phyloP scores from a whole-genome alignment of 2,888 invertebrate species.

The Tipula unca region DNA sequence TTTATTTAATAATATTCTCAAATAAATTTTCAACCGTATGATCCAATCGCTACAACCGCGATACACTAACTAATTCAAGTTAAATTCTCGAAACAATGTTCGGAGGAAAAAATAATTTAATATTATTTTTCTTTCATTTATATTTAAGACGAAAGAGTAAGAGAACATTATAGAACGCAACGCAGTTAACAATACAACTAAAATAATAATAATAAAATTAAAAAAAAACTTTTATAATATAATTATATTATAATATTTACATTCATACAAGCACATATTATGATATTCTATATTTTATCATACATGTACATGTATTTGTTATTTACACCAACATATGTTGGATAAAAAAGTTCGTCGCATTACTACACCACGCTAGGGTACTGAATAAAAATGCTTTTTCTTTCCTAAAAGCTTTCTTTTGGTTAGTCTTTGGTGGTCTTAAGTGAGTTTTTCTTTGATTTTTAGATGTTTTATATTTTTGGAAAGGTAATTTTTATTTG shows the following conservation, averaged over 20 bases:
- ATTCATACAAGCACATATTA: not conserved
- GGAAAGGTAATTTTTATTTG: not conserved
- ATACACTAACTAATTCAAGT: conserved; percentile 17
- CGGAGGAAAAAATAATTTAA: conserved; percentile 3
- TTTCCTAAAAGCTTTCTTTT: not conserved
- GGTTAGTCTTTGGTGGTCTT: not conserved
- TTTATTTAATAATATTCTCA: not conserved
- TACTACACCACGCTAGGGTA: not conserved
- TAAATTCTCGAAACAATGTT: conserved; percentile 16
- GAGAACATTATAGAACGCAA: not conserved
- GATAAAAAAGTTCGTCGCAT: conserved; percentile 3
- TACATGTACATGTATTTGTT: not conserved
- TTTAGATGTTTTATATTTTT: not conserved
- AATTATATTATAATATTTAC: conserved; percentile 8
- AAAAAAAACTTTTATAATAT: not conserved
- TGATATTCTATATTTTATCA: not conserved
- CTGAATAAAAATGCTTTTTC: not conserved
- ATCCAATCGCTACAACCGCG: conserved; percentile 18
- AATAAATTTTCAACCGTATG: not conserved
- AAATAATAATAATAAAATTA: not conserved
- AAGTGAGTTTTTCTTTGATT: not conserved
- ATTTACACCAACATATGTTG: not conserved
- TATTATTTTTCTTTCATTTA: not conserved
- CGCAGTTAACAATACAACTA: conserved; percentile 10
- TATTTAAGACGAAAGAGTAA: conserved; percentile 14